Percentiles rank a stretch among this genome's conserved stretches.
phyloP scores from a whole-genome alignment of 1,140 invertebrate genomes.

The Leguminivora glycinivorella region DNA sequence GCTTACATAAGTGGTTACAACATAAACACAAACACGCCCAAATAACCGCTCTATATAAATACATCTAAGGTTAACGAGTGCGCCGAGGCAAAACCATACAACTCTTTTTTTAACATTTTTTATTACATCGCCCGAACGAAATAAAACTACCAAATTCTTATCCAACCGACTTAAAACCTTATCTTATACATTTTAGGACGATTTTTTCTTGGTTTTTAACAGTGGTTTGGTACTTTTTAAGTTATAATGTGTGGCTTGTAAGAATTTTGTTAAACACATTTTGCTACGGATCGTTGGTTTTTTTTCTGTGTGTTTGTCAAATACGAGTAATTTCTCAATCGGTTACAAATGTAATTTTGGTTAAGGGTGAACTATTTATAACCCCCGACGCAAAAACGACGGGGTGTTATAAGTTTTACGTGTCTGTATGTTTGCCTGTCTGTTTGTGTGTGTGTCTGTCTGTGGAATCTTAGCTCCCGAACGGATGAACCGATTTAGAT shows the following conservation, averaged over 20 bases:
- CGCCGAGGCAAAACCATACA: constrained; percentile 28
- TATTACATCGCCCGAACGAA: not conserved
- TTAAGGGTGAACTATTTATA: not conserved
- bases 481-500: no score
- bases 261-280: constrained; percentile 33
- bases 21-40: not conserved
- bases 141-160: not conserved
- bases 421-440: no score
- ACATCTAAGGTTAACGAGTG: constrained; percentile 31
- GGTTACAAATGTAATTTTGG: not conserved
- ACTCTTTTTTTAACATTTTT: constrained; percentile 20
- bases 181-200: not conserved
- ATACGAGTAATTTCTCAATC: constrained; percentile 24
- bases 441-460: no score
- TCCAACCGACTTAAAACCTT: not conserved
- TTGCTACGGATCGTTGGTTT: constrained; percentile 25
- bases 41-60: constrained; percentile 43
- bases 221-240: not conserved
- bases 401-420: no score
- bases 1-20: no score
- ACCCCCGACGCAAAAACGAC: no score
- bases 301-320: constrained; percentile 18
- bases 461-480: no score
- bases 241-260: constrained; percentile 7
- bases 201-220: not conserved